These are phyloP conservation scores for Acrobasis suavella DNA, from an alignment of 2,888 invertebrate genomes.

Conservation along the genomic window DNA sequence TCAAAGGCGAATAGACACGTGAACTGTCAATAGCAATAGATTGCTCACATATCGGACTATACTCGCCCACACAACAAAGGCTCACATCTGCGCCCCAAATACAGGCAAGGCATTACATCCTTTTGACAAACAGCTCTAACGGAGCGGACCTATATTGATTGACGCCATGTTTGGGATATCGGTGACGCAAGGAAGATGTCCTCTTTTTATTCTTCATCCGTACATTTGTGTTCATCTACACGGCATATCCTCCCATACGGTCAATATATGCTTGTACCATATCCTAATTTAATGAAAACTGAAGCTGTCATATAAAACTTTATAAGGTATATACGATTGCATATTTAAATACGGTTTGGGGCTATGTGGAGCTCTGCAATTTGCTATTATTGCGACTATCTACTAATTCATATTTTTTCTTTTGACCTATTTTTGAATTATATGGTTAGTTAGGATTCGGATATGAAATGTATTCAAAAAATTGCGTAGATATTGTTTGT, in stretches of 20 bases:
- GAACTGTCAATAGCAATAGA: not conserved
- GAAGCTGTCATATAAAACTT: too few relatives aligned
- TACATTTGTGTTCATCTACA: not conserved
- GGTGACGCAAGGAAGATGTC: slow-evolving; percentile 20
- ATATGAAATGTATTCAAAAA: too few relatives aligned
- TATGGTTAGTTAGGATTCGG: too few relatives aligned
- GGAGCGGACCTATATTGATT: slow-evolving; percentile 45
- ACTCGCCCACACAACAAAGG: slow-evolving; percentile 13
- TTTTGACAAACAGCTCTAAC: slow-evolving; percentile 61
- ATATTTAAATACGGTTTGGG: too few relatives aligned
- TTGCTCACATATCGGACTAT: slow-evolving; percentile 8
- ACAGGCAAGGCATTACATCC: slow-evolving; percentile 59
- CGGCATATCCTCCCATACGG: not conserved
- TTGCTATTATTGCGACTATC: too few relatives aligned
- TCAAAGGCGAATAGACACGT: too few relatives aligned
- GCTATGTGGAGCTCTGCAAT: too few relatives aligned
- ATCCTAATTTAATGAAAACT: too few relatives aligned
- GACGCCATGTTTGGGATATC: slow-evolving; percentile 41
- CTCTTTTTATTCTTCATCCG: slow-evolving; percentile 18
- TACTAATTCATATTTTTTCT: too few relatives aligned
- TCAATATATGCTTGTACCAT: not conserved
- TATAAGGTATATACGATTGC: too few relatives aligned
- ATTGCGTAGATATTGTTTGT: too few relatives aligned
- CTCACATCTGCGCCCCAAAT: slow-evolving; percentile 69
- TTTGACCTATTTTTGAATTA: too few relatives aligned